phyloP scores from a whole-genome alignment of 2,797 vertebrate species.

The Scomberomorus guttatus region DNA sequence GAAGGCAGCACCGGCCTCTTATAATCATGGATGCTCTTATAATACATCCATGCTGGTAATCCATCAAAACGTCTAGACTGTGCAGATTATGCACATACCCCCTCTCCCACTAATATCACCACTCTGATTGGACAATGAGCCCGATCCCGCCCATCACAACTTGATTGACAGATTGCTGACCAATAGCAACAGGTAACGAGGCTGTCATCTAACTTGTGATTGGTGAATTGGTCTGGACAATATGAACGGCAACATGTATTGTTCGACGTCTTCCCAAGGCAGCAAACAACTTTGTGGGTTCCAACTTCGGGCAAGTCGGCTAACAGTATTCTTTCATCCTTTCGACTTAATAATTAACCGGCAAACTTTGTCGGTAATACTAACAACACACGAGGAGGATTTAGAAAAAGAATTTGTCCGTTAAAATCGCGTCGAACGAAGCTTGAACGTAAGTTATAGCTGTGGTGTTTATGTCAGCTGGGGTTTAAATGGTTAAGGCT shows the following conservation, averaged over 20 bases:
- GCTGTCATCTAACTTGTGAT: constrained; percentile 54
- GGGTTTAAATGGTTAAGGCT: constrained; percentile 76
- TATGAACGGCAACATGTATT: constrained; percentile 68
- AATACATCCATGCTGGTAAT: constrained; percentile 8
- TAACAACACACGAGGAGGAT: background rate
- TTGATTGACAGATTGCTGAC: constrained; percentile 40
- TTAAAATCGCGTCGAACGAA: constrained; percentile 3
- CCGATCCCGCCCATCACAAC: rapidly evolving
- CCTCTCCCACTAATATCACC: background rate
- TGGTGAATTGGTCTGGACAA: constrained; percentile 56
- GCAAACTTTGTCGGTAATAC: background rate
- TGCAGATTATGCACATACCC: background rate
- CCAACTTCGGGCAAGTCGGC: constrained; percentile 24
- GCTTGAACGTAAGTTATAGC: constrained; percentile 40
- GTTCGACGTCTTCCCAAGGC: constrained; percentile 59
- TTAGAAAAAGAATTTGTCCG: background rate
- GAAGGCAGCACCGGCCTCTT: constrained; percentile 45
- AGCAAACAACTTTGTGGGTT: constrained; percentile 54
- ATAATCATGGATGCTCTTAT: background rate
- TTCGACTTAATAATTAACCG: background rate
- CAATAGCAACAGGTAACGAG: constrained; percentile 3
- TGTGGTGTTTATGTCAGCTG: constrained; percentile 39
- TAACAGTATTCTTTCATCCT: background rate
- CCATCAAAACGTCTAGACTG: constrained; percentile 50
- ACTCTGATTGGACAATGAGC: constrained; percentile 58